Evolutionary conservation across 2,797 vertebrate genomes (phyloP), one percentile per base, ranked within the genome.

Genomic region (Propithecus perrieri): DNA sequence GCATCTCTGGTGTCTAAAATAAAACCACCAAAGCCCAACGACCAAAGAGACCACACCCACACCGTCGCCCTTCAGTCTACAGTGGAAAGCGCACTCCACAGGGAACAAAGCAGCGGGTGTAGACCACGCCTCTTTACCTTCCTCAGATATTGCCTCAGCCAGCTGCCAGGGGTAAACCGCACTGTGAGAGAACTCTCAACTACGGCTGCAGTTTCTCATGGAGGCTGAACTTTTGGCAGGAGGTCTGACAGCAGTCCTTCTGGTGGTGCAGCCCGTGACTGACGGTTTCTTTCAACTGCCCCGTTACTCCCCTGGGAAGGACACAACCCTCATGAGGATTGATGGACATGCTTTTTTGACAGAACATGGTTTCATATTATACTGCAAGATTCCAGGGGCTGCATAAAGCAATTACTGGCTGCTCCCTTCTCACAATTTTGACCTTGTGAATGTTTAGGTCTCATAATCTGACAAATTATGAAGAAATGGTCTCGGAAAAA

Each of bases 251-350:
- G 97, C 96, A 98, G 97, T 98, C 97, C 97, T 97, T 97, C 97
- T 98, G 97, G 97, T 89, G 97, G 97, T 96, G 97, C 96, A 97
- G 96, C 97, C 97, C 96, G 98, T 95, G 98, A 94, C 97, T 97
- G 96, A 96, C 35, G 98, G 97, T 98, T 96, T 96, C 97, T 98
- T 97, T 97, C 98, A 97, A 97, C 95, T 98, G 97, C 97, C 97
- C 97, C 97, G 98, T 97, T 98, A 97, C 97, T 97, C 96, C 97
- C 98, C 98, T 97, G 97, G 98, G 98, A 97, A 98, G 97, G 97
- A 98, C 98, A 98, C 98, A 97, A 97, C 97, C 98, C 98, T 98
- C 97, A 96, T 97, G 97, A 98, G 98, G 98, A 98, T 97, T 91
- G 97, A 96, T 96, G 97, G 97, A 97, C 97, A 96, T 89, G 97